Base-by-base conservation (phyloP, 2,888 invertebrate species). In the Chaitophorus viminalis region DNA sequence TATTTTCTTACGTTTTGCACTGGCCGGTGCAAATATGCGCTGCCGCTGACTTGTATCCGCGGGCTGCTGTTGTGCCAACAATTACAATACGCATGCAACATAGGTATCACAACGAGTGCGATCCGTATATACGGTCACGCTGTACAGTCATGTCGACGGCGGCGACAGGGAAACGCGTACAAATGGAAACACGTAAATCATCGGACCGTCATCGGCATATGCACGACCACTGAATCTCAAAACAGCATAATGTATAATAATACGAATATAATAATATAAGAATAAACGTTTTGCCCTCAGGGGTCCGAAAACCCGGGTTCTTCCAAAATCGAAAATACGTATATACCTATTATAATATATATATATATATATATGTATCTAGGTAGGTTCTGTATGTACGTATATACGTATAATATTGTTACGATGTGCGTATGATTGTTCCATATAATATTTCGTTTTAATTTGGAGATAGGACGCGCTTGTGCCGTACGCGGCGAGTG, bases 141-240 rank as follows among this genome's bases (percentile, higher is more conserved):
- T 65, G 65, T 65, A 65, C 29, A n/a, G 65, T 65, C 60, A 25
- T 25, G 68, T 25, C 68, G 68, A 9, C 68, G 21, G 33, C 72
- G 5, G 11, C 21, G n/a, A 33, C 68, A 18, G 11, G 25, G 65
- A 46, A 70, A 70, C 31, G 5, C 2, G 25, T 9, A 9, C 70
- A 31, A 72, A 82, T 29, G 46, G 60, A 39, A 84, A 39, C 76
- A n/a, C 76, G 84, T 84, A 86, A 85, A 86, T 86, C 85, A 86
- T 72, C 33, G 31, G 54, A 84, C 9, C n/a, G 77, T 85, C 65
- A 33, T 85, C 76, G 76, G 1, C 5, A 33, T 70, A 29, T 9
- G 6, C 21, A 36, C 70, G 36, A 85, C 70, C 70, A 54, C 85
- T 68, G 78, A 52, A 70, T 77, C 46, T 46, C 82, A n/a, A n/a